Percentiles rank a stretch among this genome's conserved stretches.
Evolutionary conservation across 1,140 invertebrate species (phyloP).

Genomic region (Diorhabda sublineata): DNA sequence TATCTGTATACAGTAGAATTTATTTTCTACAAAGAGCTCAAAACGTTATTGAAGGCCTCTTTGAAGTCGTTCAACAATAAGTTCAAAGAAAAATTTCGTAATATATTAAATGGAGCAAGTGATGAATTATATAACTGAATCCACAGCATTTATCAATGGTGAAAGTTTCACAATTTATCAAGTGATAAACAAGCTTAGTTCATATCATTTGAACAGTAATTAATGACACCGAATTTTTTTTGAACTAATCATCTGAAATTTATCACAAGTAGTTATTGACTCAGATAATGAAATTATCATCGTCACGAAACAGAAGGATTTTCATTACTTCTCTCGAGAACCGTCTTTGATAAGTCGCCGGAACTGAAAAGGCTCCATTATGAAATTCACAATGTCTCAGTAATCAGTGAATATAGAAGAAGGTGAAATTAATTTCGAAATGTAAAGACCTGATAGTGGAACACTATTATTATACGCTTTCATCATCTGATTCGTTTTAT

Average conservation of each 20-base stretch:
- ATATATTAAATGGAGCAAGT: too few species aligned
- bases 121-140: too few species aligned
- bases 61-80: too few species aligned
- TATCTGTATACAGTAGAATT: too few species aligned
- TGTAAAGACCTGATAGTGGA: not conserved
- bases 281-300: not conserved
- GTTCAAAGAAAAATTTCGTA: too few species aligned
- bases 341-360: not conserved
- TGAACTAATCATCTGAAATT: not conserved
- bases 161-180: too few species aligned
- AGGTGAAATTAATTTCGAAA: slow-evolving; percentile 1
- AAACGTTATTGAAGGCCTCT: too few species aligned
- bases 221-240: not conserved
- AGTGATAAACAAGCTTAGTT: too few species aligned
- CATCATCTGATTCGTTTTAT: too few species aligned
- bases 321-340: not conserved
- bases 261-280: not conserved
- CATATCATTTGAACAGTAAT: not conserved
- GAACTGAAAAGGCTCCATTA: not conserved
- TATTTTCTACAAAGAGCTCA: too few species aligned
- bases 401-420: not conserved
- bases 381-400: not conserved
- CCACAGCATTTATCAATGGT: too few species aligned
- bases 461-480: too few species aligned
- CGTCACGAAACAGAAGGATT: not conserved